Evolutionary conservation across 2,888 invertebrate species (phyloP).

Genomic region (Leptinotarsa haldemani): DNA sequence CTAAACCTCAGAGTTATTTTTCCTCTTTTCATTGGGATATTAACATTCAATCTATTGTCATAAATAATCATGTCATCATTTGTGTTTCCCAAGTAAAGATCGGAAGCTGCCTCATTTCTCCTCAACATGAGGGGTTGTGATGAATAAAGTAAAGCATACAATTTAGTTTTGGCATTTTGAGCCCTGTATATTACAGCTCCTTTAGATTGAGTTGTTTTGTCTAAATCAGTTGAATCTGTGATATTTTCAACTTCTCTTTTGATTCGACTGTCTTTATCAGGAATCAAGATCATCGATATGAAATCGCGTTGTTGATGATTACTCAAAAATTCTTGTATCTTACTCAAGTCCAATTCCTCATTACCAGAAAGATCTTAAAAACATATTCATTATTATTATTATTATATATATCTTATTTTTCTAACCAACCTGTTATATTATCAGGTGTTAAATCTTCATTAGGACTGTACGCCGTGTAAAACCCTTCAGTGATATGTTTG

Average conservation of each 20-base stretch:
- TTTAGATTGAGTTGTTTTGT: conserved; percentile 37
- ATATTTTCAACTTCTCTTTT: conserved; percentile 38
- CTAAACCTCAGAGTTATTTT: conserved; percentile 61
- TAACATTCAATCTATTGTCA: conserved; percentile 57
- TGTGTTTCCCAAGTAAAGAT: conserved; percentile 51
- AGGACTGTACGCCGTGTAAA: conserved; percentile 59
- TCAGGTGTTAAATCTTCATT: conserved; percentile 58
- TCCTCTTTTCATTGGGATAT: conserved; percentile 56
- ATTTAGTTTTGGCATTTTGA: conserved; percentile 48
- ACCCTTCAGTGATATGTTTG: conserved; percentile 53
- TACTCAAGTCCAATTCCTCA: conserved; percentile 35
- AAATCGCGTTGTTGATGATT: conserved; percentile 36
- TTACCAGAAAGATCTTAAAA: conserved; percentile 48
- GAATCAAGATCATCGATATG: conserved; percentile 45
- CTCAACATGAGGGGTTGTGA: conserved; percentile 57
- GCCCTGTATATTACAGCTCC: conserved; percentile 58
- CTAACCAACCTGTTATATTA: conserved; percentile 56
- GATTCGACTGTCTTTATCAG: conserved; percentile 34
- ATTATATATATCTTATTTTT: not conserved
- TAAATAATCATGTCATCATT: conserved; percentile 52
- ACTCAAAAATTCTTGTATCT: conserved; percentile 34
- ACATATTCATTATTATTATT: not conserved
- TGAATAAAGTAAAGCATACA: conserved; percentile 58
- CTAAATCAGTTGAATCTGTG: conserved; percentile 18
- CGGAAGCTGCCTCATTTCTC: conserved; percentile 48